Base-by-base conservation (phyloP, 2,113 vertebrate genomes). In the Cephalopterus ornatus region DNA sequence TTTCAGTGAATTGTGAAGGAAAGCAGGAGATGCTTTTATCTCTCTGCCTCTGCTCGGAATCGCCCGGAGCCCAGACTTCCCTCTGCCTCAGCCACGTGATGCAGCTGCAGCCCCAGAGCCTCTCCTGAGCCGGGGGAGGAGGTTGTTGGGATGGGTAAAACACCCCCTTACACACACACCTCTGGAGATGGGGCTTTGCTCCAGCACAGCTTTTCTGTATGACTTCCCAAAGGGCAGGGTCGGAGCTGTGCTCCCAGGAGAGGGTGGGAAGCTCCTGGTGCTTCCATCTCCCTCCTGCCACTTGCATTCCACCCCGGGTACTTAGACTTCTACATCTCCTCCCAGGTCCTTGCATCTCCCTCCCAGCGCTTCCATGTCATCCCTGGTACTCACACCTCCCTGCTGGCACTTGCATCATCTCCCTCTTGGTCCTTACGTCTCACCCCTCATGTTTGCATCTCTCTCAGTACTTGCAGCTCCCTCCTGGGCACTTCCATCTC, bases 1-100 rank as follows among this genome's bases (percentile, higher is more conserved):
- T 95, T 85, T 88, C 93, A 79, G 85, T n/a, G 47, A 93, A 72
- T 59, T 61, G 88, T 42, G 88, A 79, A 92, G 75, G 53, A 68
- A 88, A 89, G 52, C 39, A 72, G 72, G 75, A 47, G 67, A 14
- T 65, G 44, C 79, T 95, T 90, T 92, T 56, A 95, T 72, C 83
- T 93, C 74, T 14, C 46, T 46, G 56, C 39, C 42, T 67, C 61
- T 66, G 44, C 61, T 32, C 37, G n/a, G 39, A 49, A 46, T 59
- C 0, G 2, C 85, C 70, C 0, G 0, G 47, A 93, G 82, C 78
- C 58, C 16, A 2, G 58, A 6, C 42, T 58, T 30, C 10, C 46
- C 52, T 53, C 32, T 30, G 10, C 3, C 74, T 81, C 55, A 46
- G 50, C 66, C 17, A 0, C 0, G 0, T n/a, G 53, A 46, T 16